Evolutionary conservation across 1,140 invertebrate species (phyloP).

Genomic region (Campodea augens): DNA sequence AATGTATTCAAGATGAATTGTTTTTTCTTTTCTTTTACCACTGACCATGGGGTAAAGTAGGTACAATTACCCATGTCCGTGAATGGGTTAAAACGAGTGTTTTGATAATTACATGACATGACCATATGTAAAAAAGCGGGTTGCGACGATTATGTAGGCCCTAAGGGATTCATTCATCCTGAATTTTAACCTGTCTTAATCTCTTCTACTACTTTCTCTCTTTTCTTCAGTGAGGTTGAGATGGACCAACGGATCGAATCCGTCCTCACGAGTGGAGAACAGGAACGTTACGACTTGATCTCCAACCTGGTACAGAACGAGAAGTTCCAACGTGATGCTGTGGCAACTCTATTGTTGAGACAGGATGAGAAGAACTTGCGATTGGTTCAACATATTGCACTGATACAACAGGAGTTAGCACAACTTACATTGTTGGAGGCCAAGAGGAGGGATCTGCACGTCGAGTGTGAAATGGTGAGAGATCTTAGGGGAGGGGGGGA

Average conservation of each 20-base stretch:
- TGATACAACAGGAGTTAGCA: constrained; percentile 5
- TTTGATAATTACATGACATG: no score
- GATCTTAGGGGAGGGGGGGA: no score
- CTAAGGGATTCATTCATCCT: background rate
- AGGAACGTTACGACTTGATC: constrained; percentile 6
- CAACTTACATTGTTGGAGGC: constrained; percentile 5
- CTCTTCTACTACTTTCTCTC: background rate
- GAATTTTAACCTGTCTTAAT: background rate
- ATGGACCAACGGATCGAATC: constrained; percentile 4
- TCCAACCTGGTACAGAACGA: constrained; percentile 5
- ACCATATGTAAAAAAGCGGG: no score
- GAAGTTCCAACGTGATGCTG: constrained; percentile 7
- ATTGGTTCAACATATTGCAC: constrained; percentile 3
- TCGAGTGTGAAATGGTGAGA: constrained; percentile 3
- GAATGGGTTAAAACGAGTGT: no score
- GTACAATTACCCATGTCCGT: no score
- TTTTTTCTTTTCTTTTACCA: no score
- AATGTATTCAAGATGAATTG: no score
- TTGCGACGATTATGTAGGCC: no score
- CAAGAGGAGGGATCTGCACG: constrained; percentile 2
- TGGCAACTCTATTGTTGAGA: constrained; percentile 4
- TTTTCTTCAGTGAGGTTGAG: background rate
- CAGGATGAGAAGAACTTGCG: constrained; percentile 2
- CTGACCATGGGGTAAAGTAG: no score
- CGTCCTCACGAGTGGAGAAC: constrained; percentile 4